Evolutionary conservation across 2,797 vertebrate species (phyloP), one percentile per base, ranked within the genome.

Genomic region (Craterocephalus amniculus): DNA sequence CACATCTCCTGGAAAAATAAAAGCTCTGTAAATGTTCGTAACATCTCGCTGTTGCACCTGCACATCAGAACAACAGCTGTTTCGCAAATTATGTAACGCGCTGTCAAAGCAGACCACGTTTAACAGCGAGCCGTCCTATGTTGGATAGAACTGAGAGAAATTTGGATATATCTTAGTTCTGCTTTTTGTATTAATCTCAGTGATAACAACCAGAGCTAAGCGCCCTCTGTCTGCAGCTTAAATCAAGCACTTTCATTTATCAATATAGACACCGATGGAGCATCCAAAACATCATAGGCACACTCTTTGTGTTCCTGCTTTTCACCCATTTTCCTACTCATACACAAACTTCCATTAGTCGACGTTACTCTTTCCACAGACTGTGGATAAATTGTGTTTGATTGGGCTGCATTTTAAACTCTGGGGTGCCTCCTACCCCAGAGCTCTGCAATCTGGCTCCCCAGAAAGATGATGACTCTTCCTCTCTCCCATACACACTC

Each of bases 371-470:
- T 74, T 73, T 68, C 64, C 48, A 26, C 80, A 74, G 32, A 73
- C 68, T 77, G 74, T 70, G 79, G 87, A 85, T 87, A 82, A 87
- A 90, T 91, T 79, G 81, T 78, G 82, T 83, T 70, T 83, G 85
- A 89, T 89, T 87, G 83, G 77, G 83, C 76, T 68, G 67, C 75
- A 26, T 81, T 89, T 89, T 80, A 76, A 88, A 88, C 86, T 83
- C 85, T 52, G 60, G 70, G 84, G 80, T 36, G 57, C 72, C 85
- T 88, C 74, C 52, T 77, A 85, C 81, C 87, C 84, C 54, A 73
- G 70, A 86, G 88, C 85, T 78, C 54, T 72, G 68, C 88, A 85
- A 82, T 89, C 87, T 89, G 86, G 74, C 75, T 81, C 84, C 81
- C 73, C 80, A 63, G 72, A 79, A 85, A 85, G 76, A 87, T 80